Percentiles rank a stretch among this genome's conserved stretches.
Evolutionary conservation across 2,888 invertebrate species (phyloP).

Genomic region (Nymphalis polychloros): DNA sequence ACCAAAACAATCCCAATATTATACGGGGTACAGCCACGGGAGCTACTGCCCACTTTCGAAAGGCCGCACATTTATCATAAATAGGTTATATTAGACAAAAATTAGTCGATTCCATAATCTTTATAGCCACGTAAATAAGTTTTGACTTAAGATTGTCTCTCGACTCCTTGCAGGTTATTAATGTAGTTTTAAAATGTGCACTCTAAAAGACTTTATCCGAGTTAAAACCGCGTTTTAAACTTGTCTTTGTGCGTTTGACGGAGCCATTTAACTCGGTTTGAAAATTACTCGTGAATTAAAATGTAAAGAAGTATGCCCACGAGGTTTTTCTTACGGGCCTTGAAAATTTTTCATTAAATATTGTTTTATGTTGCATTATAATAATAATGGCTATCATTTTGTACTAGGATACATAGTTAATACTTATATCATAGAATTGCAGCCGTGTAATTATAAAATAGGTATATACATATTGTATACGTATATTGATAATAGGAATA

Average conservation of each 20-base stretch:
- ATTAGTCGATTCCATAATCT: slow-evolving; percentile 3
- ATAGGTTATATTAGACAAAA: not conserved
- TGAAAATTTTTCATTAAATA: too few species aligned
- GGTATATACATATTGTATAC: too few species aligned
- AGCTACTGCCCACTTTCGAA: too few species aligned
- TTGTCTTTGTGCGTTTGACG: slow-evolving; percentile 67
- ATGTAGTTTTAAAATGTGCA: slow-evolving; percentile 76
- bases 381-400: too few species aligned
- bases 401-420: too few species aligned
- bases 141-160: slow-evolving; percentile 59
- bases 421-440: too few species aligned
- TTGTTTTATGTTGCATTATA: too few species aligned
- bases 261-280: slow-evolving; percentile 56
- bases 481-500: too few species aligned
- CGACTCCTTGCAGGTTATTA: slow-evolving; percentile 64
- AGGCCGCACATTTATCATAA: too few species aligned
- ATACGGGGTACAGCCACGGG: too few species aligned
- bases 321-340: not conserved
- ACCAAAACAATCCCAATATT: too few species aligned
- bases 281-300: slow-evolving; percentile 24
- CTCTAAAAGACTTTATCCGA: slow-evolving; percentile 68
- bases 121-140: slow-evolving; percentile 50
- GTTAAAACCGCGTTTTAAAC: slow-evolving; percentile 65
- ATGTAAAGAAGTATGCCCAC: not conserved
- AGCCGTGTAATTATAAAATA: too few species aligned